Base-by-base conservation (phyloP, 2,797 vertebrate genomes). In the Erpetoichthys calabaricus region DNA sequence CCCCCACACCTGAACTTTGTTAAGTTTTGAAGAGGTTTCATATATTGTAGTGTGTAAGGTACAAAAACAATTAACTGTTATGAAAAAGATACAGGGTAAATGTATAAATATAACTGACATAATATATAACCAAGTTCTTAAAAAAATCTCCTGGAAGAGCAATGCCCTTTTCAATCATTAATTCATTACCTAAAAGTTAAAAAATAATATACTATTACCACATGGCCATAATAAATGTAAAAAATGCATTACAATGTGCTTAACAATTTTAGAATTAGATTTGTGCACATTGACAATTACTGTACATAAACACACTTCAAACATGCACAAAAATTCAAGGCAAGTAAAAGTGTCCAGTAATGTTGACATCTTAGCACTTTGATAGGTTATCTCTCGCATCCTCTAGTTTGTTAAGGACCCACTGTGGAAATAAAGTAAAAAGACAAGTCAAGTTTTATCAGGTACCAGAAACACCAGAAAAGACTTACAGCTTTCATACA, bases 381-480 rank as follows among this genome's bases (percentile, higher is more conserved):
- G 83, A 82, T 60, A 89, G 83, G 73, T 65, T 87, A 49, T 98
- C 91, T 73, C 85, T 86, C 42, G 91, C 91, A 64, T 98, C 94
- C 72, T 94, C 88, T 64, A 98, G 70, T 73, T 92, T 94, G 70
- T 76, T 61, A 56, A 98, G 89, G 70, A 98, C 91, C 94, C 95
- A 98, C 95, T 98, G 80, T 60, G 41, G 10, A 59, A 44, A 55
- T 4, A 61, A 63, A 77, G 70, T n/a, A 56, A 10, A 52, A 42
- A 59, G 57, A 65, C n/a, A 3, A 5, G 7, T 10, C 5, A 43
- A 10, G 25, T 53, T 41, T 52, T 41, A 53, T 44, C 5, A 51
- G 5, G 8, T 10, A 45, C 2, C 8, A 55, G 5, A 3, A 42
- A 42, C 44, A 55, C 43, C 41, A 51, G 8, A 51, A 51, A 4